Evolutionary conservation across 2,113 vertebrate species (phyloP), one percentile per base, ranked within the genome.

Genomic region (Myotis yumanensis): DNA sequence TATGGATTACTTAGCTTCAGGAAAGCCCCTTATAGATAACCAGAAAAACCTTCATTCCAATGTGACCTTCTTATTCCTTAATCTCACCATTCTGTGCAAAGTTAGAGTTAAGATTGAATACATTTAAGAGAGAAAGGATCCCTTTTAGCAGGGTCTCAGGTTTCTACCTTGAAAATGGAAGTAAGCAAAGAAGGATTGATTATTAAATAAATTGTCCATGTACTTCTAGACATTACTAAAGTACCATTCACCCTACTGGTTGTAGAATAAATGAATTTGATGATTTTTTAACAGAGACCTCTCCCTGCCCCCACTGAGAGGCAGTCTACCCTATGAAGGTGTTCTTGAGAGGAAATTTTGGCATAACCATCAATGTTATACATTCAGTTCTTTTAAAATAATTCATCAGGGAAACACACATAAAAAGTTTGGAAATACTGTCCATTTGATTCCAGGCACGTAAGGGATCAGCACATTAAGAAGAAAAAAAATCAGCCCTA

Each of bases 331-430:
- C 20, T 57, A 22, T 43, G 75, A 76, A 72, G 9, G 25, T 73
- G 35, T 82, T 76, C 85, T 79, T 83, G 46, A 69, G 37, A 72
- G 30, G 54, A 73, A 14, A 86, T 95, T 90, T 75, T 79, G 92
- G 46, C n/a, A 16, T 62, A 85, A 30, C n/a, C 28, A 46, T 79
- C 22, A 90, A 35, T 54, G 15, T 46, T 68, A 23, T 32, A 79
- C 8, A n/a, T 18, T 77, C 40, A 59, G 18, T 2, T 81, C 37
- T 92, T 51, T 83, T 93, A 85, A 83, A 85, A 84, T 89, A 82
- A 87, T 81, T 89, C 22, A 68, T 52, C 86, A 77, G 52, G 48
- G 37, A 80, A 95, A 84, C 5, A 25, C 4, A 15, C 7, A 7
- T 28, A 68, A 92, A n/a, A 83, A 32, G 6, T 51, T 87, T 17